Evolutionary conservation across 2,113 vertebrate genomes (phyloP).

Genomic region (Arizona elegans): DNA sequence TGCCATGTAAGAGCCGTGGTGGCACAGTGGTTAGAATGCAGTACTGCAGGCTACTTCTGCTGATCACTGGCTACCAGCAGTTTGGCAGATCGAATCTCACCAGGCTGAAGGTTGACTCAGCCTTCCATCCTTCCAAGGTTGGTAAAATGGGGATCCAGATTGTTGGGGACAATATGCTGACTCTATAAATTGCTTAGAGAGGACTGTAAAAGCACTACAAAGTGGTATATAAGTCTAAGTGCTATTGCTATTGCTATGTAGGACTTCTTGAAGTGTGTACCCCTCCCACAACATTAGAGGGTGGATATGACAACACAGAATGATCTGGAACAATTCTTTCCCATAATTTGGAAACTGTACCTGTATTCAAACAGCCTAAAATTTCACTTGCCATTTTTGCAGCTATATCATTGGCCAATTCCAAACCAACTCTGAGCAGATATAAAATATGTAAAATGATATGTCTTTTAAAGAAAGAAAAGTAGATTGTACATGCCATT

Average conservation of each 20-base stretch:
- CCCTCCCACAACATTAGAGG: not conserved
- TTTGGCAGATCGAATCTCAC: too few relatives aligned
- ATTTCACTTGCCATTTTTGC: not conserved
- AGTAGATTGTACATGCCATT: not conserved
- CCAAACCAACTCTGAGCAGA: not conserved
- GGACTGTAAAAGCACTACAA: too few relatives aligned
- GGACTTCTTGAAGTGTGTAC: not conserved
- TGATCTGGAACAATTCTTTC: not conserved
- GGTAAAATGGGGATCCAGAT: too few relatives aligned
- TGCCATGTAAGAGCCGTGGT: not conserved
- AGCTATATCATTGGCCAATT: not conserved
- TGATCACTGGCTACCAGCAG: too few relatives aligned
- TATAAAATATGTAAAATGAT: not conserved
- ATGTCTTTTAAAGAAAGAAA: not conserved
- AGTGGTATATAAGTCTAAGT: too few relatives aligned
- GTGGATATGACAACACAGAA: not conserved
- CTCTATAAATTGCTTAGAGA: too few relatives aligned
- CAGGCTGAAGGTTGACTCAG: too few relatives aligned
- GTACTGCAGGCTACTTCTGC: too few relatives aligned
- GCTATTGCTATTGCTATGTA: not conserved
- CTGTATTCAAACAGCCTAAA: not conserved
- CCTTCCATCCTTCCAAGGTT: too few relatives aligned
- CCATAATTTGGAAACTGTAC: not conserved
- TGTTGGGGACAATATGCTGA: too few relatives aligned
- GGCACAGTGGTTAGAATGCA: too few relatives aligned